These are phyloP conservation scores for Hemicrepidius hirtus DNA, from an alignment of 2,888 invertebrate species.

Conservation along the genomic window DNA sequence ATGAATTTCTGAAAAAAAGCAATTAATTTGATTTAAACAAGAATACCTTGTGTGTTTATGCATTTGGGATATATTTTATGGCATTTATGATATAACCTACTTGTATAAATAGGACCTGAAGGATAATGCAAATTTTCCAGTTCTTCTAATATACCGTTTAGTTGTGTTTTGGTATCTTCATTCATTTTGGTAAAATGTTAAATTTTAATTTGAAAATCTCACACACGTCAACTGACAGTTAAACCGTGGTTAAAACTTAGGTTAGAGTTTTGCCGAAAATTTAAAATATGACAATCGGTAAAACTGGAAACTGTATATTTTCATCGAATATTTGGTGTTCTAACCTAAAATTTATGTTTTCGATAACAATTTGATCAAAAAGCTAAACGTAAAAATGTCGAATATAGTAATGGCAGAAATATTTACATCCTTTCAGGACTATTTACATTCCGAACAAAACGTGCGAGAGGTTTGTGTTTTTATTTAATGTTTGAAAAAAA, in stretches of 20 bases:
- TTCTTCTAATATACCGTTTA: constrained; percentile 29
- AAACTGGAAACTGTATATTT: neutral
- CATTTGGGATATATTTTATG: too few species aligned
- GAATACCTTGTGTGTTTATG: too few species aligned
- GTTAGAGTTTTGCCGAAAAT: too few species aligned
- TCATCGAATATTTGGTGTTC: neutral
- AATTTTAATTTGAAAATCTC: too few species aligned
- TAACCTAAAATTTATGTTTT: neutral
- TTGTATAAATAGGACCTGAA: constrained; percentile 52
- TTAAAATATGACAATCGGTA: neutral
- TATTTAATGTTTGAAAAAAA: neutral
- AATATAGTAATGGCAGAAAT: constrained; percentile 75
- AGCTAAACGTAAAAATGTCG: constrained; percentile 64
- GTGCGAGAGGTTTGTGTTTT: constrained; percentile 84
- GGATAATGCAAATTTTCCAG: constrained; percentile 51
- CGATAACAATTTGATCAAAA: neutral
- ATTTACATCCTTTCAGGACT: constrained; percentile 86
- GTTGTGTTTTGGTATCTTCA: constrained; percentile 14
- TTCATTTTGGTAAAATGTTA: constrained; percentile 12
- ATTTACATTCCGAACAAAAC: constrained; percentile 86
- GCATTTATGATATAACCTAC: too few species aligned
- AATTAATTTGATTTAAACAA: constrained; percentile 8
- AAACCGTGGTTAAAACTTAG: too few species aligned
- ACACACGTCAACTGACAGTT: too few species aligned
- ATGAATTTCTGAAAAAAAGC: constrained; percentile 31